Percentiles rank a stretch among this genome's conserved stretches.
These are phyloP conservation scores for Nibea coibor DNA, from an alignment of 2,113 vertebrate genomes.

Conservation along the genomic window DNA sequence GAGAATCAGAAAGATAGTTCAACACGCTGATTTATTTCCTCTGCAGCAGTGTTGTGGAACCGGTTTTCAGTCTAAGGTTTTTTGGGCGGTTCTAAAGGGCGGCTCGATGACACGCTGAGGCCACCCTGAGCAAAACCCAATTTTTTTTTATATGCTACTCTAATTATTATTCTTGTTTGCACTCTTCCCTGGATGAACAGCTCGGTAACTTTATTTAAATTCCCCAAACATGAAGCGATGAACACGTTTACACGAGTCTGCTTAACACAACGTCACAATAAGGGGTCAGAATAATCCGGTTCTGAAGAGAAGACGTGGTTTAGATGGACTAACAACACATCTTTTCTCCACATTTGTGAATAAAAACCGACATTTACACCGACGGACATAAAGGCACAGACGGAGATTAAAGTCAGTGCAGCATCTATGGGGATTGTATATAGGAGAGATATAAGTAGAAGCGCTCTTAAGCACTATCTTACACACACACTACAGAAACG, in stretches of 20 bases:
- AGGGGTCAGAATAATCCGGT: not conserved
- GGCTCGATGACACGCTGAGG: too few species aligned
- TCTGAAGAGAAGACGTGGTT: not conserved
- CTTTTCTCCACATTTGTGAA: not conserved
- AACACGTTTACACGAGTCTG: not conserved
- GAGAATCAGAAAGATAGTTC: not conserved
- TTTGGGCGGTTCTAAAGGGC: too few species aligned
- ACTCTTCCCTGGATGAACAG: too few species aligned
- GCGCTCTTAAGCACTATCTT: not conserved
- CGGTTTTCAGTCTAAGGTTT: too few species aligned
- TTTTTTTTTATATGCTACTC: too few species aligned
- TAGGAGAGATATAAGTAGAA: not conserved
- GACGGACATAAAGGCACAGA: not conserved
- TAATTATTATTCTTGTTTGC: too few species aligned
- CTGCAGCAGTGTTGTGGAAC: not conserved
- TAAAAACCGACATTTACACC: not conserved
- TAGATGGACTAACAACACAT: not conserved
- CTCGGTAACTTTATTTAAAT: too few species aligned
- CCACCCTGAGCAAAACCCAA: too few species aligned
- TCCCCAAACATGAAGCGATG: too few species aligned
- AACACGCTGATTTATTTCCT: not conserved
- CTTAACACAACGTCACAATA: not conserved
- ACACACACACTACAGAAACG: conserved; percentile 21
- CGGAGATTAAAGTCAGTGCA: conserved; percentile 15
- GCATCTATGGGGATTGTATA: not conserved